These are phyloP conservation scores for Dicranocentrus wangi DNA, from an alignment of 2,888 invertebrate genomes.

Conservation along the genomic window DNA sequence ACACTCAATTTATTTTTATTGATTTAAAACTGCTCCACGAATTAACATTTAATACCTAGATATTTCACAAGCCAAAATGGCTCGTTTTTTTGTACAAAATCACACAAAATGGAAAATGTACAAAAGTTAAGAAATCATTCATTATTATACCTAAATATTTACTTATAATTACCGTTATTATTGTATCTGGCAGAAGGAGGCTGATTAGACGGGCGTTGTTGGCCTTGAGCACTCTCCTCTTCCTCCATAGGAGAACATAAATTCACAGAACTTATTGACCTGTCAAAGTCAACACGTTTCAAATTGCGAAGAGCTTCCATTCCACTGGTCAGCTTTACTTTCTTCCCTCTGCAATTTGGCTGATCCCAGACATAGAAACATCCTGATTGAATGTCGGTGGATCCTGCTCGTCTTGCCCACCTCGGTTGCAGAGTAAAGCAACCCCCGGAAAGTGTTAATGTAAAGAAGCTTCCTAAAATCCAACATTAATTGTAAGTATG, in stretches of 20 bases:
- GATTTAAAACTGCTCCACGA: no score
- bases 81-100: no score
- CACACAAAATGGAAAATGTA: no score
- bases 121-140: no score
- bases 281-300: constrained; percentile 26
- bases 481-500: no score
- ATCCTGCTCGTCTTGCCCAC: constrained; percentile 26
- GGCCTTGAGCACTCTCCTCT: neutral
- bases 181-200: no score
- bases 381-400: constrained; percentile 13
- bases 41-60: no score
- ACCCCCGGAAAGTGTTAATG: constrained; percentile 38
- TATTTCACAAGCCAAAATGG: no score
- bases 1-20: no score
- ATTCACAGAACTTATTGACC: constrained; percentile 33
- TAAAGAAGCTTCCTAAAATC: constrained; percentile 27
- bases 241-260: constrained; percentile 26
- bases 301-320: constrained; percentile 8
- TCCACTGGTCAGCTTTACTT: neutral
- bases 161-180: no score
- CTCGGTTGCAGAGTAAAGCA: constrained; percentile 36
- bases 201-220: neutral
- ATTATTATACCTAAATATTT: no score
- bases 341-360: constrained; percentile 26
- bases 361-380: constrained; percentile 35